phyloP scores from a whole-genome alignment of 2,113 vertebrate species.

The Chloroceryle aenea region DNA sequence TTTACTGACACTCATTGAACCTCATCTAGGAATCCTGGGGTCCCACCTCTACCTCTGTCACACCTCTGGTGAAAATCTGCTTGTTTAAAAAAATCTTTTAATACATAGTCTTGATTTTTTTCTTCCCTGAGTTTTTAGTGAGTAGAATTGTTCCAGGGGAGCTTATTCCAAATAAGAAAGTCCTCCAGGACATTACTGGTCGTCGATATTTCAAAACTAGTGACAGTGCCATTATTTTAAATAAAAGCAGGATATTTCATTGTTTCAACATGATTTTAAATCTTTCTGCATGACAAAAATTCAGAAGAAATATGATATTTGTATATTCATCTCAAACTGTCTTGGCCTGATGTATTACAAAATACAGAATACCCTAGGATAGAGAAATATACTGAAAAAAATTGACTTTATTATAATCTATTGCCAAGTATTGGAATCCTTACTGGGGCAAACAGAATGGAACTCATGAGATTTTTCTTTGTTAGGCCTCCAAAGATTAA shows the following conservation, averaged over 20 bases:
- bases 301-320: neutral
- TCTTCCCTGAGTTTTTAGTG: neutral
- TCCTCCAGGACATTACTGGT: neutral
- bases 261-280: neutral
- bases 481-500: neutral
- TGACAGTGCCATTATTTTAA: neutral
- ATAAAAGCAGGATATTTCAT: neutral
- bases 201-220: neutral
- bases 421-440: neutral
- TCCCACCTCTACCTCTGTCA: neutral
- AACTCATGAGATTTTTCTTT: neutral
- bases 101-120: neutral
- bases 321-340: neutral
- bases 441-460: neutral
- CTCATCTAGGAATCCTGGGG: neutral
- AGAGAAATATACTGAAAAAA: neutral
- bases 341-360: neutral
- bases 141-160: neutral
- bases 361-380: neutral
- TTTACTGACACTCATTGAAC: neutral
- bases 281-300: neutral
- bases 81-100: neutral
- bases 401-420: neutral
- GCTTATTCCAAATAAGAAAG: neutral
- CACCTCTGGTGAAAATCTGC: neutral